phyloP scores from a whole-genome alignment of 2,113 vertebrate species.

The Amphilophus citrinellus region DNA sequence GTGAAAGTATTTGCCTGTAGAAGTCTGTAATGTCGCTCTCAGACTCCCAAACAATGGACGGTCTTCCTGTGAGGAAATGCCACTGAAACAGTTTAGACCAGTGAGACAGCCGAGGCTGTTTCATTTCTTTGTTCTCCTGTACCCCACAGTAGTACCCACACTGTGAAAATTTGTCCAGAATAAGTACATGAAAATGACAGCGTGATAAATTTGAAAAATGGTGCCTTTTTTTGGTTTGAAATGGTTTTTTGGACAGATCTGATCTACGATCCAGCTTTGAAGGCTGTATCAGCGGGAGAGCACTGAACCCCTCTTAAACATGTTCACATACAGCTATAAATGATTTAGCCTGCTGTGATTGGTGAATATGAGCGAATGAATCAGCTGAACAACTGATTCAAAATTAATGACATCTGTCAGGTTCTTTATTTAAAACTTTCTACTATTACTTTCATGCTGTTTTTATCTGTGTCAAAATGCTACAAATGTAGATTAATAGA shows the following conservation, averaged over 20 bases:
- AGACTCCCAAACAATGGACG: slow-evolving; percentile 51
- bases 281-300: no score
- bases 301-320: not conserved
- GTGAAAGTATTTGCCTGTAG: slow-evolving; percentile 55
- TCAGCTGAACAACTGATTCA: not conserved
- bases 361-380: not conserved
- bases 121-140: not conserved
- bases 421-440: not conserved
- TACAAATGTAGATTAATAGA: not conserved
- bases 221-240: no score
- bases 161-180: not conserved
- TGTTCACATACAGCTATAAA: not conserved
- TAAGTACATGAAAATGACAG: not conserved
- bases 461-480: slow-evolving; percentile 4
- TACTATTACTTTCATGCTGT: not conserved
- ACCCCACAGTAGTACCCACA: no score
- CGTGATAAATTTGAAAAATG: not conserved
- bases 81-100: slow-evolving; percentile 20
- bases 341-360: not conserved
- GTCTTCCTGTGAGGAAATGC: slow-evolving; percentile 63
- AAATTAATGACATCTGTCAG: not conserved
- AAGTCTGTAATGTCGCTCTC: slow-evolving; percentile 32
- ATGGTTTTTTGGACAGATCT: no score
- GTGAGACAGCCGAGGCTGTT: not conserved
- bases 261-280: no score